Base-by-base conservation (phyloP, 2,113 vertebrate species). In the Dunckerocampus dactyliophorus region DNA sequence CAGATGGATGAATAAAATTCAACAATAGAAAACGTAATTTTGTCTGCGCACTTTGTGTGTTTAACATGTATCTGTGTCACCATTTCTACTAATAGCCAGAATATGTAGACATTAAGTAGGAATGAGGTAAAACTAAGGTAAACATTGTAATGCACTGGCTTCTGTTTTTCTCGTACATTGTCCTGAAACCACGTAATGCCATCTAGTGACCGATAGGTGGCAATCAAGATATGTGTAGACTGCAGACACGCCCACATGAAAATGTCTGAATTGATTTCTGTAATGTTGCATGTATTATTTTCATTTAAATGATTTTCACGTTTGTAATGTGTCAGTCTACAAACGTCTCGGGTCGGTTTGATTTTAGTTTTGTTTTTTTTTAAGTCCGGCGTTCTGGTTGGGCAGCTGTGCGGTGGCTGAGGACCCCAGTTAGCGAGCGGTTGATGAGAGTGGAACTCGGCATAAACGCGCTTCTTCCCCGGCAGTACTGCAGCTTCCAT, bases 321-420 rank as follows among this genome's bases (percentile, higher is more conserved):
- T 0, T 11, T 12, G 13, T 42, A 14, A 1, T 43, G 39, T 43
- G 7, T 12, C 39, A 3, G 11, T 43, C 39, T 42, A 42, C 39
- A 42, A 42, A 42, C 12, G 39, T 42, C 39, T 8, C 31, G 31
- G 3, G 31, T 34, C 7, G 31, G 31, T 34, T 34, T 34, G 31
- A 34, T 34, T 34, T 8, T 34, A 1, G 3, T 8, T 34, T 34
- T 34, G 5, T 28, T 34, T 34, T 34, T 8, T 34, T 56, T 87
- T 79, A 24, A 48, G 46, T 83, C 89, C 86, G 90, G 90, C 89
- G 87, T 19, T 61, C 0, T 31, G 14, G 11, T 43, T 47, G 80
- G 88, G 47, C 63, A 84, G 62, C 89, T 91, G 90, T 90, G 89
- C 89, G 81, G 85, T 67, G 81, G 58, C 55, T 55, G 69, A 90